Base-by-base conservation (phyloP, 1,140 invertebrate species). In the Anthonomus grandis region DNA sequence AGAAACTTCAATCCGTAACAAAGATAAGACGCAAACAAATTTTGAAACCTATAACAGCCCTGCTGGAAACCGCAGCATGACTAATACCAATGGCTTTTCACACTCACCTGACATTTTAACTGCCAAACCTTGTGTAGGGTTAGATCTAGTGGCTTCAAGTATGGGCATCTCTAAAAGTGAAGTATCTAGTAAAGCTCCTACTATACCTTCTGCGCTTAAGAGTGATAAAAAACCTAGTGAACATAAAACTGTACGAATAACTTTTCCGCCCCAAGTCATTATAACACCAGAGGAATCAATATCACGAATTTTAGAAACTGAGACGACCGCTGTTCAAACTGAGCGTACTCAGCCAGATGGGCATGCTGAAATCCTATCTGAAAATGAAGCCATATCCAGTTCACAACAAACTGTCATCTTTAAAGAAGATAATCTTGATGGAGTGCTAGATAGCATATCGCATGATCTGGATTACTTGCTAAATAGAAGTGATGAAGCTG, bases 381-480 rank as follows among this genome's bases (percentile, higher is more conserved):
- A 36, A 8, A 57, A 25, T 5, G 13, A 25, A 13, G 15, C 17
- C n/a, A 46, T 37, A 48, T 15, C 49, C 9, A 51, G 27, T 42
- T 13, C 27, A 15, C 42, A 31, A 36, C 22, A 25, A 48, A 9
- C 36, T 18, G 21, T 24, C 4, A n/a, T 15, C 8, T 37, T 53
- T 25, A 24, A 23, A 34, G 44, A 51, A 3, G 67, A 70, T 51
- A 68, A 68, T 47, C 52, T 72, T 10, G 69, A 70, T 48, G 69
- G 66, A 3, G 68, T 72, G 56, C 59, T 72, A 55, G 66, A 68
- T 47, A 67, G 68, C 51, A 72, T 72, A 38, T 65, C 65, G 21
- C 70, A 70, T 22, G 70, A 72, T 62, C 52, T 72, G 8, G 67
- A 72, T 42, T 72, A 70, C 54, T 56, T 72, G 48, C 59, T 72